Base-by-base conservation (phyloP, 2,113 vertebrate genomes). In the Microcebus tavaratra region DNA sequence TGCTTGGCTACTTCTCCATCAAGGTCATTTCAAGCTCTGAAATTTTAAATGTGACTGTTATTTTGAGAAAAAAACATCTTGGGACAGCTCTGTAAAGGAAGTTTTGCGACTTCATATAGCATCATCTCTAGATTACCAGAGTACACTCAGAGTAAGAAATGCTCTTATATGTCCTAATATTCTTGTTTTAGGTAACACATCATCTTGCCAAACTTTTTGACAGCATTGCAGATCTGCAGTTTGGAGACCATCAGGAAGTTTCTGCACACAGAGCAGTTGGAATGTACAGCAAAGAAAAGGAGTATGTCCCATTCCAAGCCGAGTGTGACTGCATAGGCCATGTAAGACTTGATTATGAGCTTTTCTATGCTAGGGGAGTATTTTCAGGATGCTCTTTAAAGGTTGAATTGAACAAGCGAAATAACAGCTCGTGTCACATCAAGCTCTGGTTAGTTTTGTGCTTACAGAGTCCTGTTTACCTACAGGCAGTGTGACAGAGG, bases 231-330 rank as follows among this genome's bases (percentile, higher is more conserved):
- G 98, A 99, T 97, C 98, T 99, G 78, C 98, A 98, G 94, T 99
- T 99, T 98, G 96, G 97, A 86, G 97, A 98, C 18, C 91, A 95
- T 5, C 81, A 96, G 63, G 48, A 90, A 67, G 96, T 97, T 55
- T 96, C 95, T 34, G 82, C 92, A 36, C 98, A 98, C 96, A 59
- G 73, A 90, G 98, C 98, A 14, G 42, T 98, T 53, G 99, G 99
- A 17, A 99, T 99, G 98, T 99, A 98, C 97, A 99, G 99, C 97
- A 99, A 98, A 98, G 99, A 99, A 96, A 98, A 98, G 94, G 98
- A 99, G 31, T 98, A 98, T 95, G 98, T 99, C 82, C 90, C 96
- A 0, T 99, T 99, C 93, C 98, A 92, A 89, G 93, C 73, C 0
- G 88, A 95, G 12, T 99, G 98, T 86, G 92, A 96, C 87, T 99